Evolutionary conservation across 2,888 invertebrate species (phyloP), one percentile per base, ranked within the genome.

Genomic region (Oconnorella tubifera): DNA sequence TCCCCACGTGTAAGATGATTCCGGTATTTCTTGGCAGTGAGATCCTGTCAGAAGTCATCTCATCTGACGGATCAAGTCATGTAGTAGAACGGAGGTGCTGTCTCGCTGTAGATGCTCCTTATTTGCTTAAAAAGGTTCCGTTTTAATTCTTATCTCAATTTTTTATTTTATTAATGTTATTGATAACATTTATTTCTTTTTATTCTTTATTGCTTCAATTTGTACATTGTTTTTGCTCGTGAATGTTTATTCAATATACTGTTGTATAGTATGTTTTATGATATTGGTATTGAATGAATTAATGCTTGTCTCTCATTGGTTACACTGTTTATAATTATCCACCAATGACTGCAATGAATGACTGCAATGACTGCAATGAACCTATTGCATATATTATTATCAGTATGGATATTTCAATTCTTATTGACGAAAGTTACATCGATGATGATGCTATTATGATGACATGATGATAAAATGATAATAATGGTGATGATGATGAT

Each of bases 1-100:
- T 96, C 83, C 96, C 96, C 27, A 90, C 87, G 65, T 95, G 95
- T 80, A 89, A 91, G 31, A 91, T 94, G 86, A 95, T 96, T 80
- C 96, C 96, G 33, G 91, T 96, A 68, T 94, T 96, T 76, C 85
- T 93, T 49, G 92, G 92, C 59, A 92, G 93, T 80, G 89, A 89
- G 74, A 87, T 92, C 69, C 86, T 88, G 2, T 87, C 87, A 58
- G 93, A 96, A 78, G 87, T 87, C 77, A 88, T 88, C 77, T 86
- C 88, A 65, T 86, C 88, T 53, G 91, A 92, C 80, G 89, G 90
- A 70, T 88, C 91, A 0, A 85, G 88, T 72, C 86, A 90, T 75
- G 86, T 89, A 70, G 90, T 94, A 32, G 90, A 90, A 71, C 85
- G 96, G 63, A 87, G 90, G 61, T 96, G 95, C 80, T 89, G 90